Conservation (phyloP, 2,888 invertebrate species). For the Salticus scenicus region DNA sequence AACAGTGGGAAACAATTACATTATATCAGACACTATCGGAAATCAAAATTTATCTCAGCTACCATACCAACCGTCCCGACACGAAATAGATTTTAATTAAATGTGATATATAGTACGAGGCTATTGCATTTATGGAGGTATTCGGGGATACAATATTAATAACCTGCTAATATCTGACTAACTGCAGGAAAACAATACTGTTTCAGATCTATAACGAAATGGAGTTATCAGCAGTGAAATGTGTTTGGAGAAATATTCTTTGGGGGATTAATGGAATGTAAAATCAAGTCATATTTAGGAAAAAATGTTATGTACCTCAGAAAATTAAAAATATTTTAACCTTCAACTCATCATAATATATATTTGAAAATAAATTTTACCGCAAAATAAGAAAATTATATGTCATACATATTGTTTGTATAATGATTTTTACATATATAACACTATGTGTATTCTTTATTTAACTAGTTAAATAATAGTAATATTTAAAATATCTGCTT, state of each 20-base stretch:
- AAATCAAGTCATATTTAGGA: too few species aligned
- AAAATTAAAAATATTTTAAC: too few species aligned
- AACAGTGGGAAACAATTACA: background rate
- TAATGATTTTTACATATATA: too few species aligned
- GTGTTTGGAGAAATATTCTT: background rate
- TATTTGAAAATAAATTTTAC: too few species aligned
- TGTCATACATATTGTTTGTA: too few species aligned
- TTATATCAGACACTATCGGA: background rate
- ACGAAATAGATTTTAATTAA: slow-evolving; percentile 35
- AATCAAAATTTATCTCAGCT: background rate
- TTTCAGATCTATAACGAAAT: background rate
- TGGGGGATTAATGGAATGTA: too few species aligned
- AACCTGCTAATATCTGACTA: slow-evolving; percentile 5
- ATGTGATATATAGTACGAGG: slow-evolving; percentile 35
- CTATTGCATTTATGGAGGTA: background rate
- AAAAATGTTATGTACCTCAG: too few species aligned
- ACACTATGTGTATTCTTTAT: too few species aligned
- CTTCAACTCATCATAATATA: too few species aligned
- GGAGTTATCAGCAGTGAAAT: background rate
- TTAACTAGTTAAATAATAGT: too few species aligned
- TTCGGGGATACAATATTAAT: background rate
- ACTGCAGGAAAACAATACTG: background rate
- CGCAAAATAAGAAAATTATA: too few species aligned
- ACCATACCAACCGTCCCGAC: slow-evolving; percentile 18
- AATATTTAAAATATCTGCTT: too few species aligned